phyloP scores from a whole-genome alignment of 2,888 invertebrate species.

The Drosophila meridiana region DNA sequence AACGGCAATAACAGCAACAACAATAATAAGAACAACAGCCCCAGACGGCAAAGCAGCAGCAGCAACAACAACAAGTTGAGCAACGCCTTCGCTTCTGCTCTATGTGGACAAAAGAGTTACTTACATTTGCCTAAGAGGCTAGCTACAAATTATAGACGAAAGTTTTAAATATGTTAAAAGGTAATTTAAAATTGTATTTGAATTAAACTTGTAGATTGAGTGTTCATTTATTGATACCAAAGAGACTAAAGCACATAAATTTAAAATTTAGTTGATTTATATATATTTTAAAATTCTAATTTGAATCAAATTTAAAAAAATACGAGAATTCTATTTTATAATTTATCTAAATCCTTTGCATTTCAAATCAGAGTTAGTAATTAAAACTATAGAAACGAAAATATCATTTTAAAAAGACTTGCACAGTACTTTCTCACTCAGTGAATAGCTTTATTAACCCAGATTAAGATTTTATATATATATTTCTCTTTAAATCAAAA shows the following conservation, averaged over 20 bases:
- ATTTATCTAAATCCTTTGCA: too few relatives aligned
- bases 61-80: slow-evolving; percentile 27
- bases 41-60: slow-evolving; percentile 16
- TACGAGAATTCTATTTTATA: too few relatives aligned
- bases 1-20: slow-evolving; percentile 29
- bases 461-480: not conserved
- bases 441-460: not conserved
- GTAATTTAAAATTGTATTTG: not conserved
- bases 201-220: too few relatives aligned
- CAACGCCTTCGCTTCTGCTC: slow-evolving; percentile 57
- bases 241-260: too few relatives aligned
- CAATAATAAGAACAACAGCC: slow-evolving; percentile 17
- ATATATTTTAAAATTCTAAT: too few relatives aligned
- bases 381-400: too few relatives aligned
- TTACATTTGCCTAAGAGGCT: slow-evolving; percentile 3
- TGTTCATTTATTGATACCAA: too few relatives aligned
- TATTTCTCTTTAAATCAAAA: not conserved
- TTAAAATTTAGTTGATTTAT: too few relatives aligned
- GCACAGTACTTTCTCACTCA: too few relatives aligned
- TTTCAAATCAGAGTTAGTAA: too few relatives aligned
- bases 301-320: too few relatives aligned
- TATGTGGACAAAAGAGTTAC: slow-evolving; percentile 31
- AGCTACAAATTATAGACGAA: not conserved
- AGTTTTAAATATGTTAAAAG: slow-evolving; percentile 2
- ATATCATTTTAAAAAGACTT: too few relatives aligned